Evolutionary conservation across 2,888 invertebrate genomes (phyloP).

Genomic region (Anoncus sp.): DNA sequence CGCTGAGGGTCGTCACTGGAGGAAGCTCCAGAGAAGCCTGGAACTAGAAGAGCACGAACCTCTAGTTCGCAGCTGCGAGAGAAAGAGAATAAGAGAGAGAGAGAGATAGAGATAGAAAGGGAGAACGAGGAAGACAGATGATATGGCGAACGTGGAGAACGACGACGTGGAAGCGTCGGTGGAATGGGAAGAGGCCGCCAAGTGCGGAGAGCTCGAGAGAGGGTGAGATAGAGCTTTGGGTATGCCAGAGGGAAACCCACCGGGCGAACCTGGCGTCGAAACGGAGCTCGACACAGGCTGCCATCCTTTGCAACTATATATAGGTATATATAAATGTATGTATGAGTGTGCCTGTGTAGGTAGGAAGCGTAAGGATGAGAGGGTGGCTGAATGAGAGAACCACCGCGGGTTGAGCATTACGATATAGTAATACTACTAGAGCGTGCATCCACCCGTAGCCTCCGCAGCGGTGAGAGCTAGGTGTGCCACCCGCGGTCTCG

Average conservation of each 20-base stretch:
- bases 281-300: slow-evolving; percentile 58
- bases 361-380: slow-evolving; percentile 49
- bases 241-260: slow-evolving; percentile 52
- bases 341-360: slow-evolving; percentile 2
- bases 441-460: slow-evolving; percentile 37
- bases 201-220: slow-evolving; percentile 59
- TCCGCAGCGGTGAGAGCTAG: slow-evolving; percentile 48
- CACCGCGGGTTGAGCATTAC: slow-evolving; percentile 44
- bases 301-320: slow-evolving; percentile 44
- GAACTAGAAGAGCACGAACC: slow-evolving; percentile 55
- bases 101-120: slow-evolving; percentile 23
- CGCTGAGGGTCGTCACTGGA: slow-evolving; percentile 50
- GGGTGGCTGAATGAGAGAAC: slow-evolving; percentile 59
- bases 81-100: slow-evolving; percentile 11
- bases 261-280: slow-evolving; percentile 57
- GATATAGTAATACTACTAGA: slow-evolving; percentile 32
- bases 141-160: slow-evolving; percentile 62
- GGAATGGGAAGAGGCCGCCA: slow-evolving; percentile 60
- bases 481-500: slow-evolving; percentile 57
- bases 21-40: slow-evolving; percentile 57
- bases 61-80: slow-evolving; percentile 27
- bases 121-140: slow-evolving; percentile 41
- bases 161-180: slow-evolving; percentile 50
- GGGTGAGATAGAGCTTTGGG: slow-evolving; percentile 53
- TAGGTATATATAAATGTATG: neutral